A percentile compares a stretch with the other conserved stretches of the same genome.
These are phyloP conservation scores for Ptychodera flava DNA, from an alignment of 35 echinoderm and acorn worm genomes.

Conservation along the genomic window DNA sequence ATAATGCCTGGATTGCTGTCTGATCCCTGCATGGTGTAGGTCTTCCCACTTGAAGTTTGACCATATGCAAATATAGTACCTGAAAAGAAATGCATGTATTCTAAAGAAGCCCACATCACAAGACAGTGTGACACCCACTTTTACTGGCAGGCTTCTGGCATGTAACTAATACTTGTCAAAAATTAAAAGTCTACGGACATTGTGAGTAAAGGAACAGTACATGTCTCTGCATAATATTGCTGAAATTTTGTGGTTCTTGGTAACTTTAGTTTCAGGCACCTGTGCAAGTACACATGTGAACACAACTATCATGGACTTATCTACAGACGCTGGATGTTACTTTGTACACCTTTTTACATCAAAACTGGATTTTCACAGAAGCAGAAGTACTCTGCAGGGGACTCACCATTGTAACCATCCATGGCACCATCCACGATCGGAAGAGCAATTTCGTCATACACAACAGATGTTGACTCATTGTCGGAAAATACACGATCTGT, in stretches of 20 bases:
- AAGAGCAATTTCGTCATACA: slow-evolving; percentile 71
- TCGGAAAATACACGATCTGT: slow-evolving; percentile 73
- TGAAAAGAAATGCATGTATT: slow-evolving; percentile 17
- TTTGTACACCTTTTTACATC: too few species aligned
- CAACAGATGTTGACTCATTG: slow-evolving; percentile 53
- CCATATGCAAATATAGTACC: slow-evolving; percentile 97
- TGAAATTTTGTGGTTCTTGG: background rate
- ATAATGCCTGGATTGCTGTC: slow-evolving; percentile 51
- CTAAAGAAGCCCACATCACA: too few species aligned
- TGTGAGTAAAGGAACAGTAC: background rate
- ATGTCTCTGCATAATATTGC: background rate
- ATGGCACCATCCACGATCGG: slow-evolving; percentile 70
- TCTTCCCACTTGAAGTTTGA: slow-evolving; percentile 90
- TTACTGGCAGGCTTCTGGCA: background rate
- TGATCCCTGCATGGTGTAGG: slow-evolving; percentile 79
- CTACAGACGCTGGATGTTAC: too few species aligned
- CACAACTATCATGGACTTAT: too few species aligned
- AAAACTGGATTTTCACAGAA: too few species aligned
- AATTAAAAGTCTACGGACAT: background rate
- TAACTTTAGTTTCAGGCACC: background rate
- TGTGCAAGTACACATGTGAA: too few species aligned
- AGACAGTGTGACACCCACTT: background rate
- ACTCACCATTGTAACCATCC: slow-evolving; percentile 81
- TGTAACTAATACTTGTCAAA: background rate
- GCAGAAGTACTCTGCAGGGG: too few species aligned